These are phyloP conservation scores for Clarias fuscus DNA, from an alignment of 2,797 vertebrate genomes.

Conservation along the genomic window DNA sequence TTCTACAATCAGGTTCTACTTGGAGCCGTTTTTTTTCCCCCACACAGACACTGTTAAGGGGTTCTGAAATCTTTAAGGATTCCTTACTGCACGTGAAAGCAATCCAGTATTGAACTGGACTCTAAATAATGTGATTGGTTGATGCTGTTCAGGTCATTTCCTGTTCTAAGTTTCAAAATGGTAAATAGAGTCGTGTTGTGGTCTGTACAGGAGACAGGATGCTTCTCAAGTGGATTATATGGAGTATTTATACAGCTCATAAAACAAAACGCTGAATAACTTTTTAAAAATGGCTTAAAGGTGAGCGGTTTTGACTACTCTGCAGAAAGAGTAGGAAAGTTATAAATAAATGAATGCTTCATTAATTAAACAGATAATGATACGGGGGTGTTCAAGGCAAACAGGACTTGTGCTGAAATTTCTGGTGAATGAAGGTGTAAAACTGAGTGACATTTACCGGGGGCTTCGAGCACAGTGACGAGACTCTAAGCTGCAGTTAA, in stretches of 20 bases:
- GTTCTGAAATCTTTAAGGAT: background rate
- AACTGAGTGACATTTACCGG: too few species aligned
- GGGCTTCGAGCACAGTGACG: too few species aligned
- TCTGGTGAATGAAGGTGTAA: too few species aligned
- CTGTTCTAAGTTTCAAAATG: background rate
- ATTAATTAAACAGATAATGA: background rate
- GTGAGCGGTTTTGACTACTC: background rate
- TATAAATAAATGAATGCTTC: background rate
- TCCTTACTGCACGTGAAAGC: background rate
- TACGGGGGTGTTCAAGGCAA: too few species aligned
- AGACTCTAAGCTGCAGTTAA: too few species aligned
- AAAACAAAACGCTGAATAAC: background rate
- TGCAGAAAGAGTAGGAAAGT: background rate
- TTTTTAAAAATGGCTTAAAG: background rate
- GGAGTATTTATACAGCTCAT: background rate
- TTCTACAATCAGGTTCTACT: background rate
- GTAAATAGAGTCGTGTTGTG: background rate
- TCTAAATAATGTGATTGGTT: background rate
- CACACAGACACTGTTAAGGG: background rate
- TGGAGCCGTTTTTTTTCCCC: background rate
- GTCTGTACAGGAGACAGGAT: background rate
- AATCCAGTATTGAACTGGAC: background rate
- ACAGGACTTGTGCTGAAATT: too few species aligned
- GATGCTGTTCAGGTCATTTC: background rate
- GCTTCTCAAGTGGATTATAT: background rate